Base-by-base conservation (phyloP, 2,113 vertebrate genomes). In the Sminthopsis crassicaudata region DNA sequence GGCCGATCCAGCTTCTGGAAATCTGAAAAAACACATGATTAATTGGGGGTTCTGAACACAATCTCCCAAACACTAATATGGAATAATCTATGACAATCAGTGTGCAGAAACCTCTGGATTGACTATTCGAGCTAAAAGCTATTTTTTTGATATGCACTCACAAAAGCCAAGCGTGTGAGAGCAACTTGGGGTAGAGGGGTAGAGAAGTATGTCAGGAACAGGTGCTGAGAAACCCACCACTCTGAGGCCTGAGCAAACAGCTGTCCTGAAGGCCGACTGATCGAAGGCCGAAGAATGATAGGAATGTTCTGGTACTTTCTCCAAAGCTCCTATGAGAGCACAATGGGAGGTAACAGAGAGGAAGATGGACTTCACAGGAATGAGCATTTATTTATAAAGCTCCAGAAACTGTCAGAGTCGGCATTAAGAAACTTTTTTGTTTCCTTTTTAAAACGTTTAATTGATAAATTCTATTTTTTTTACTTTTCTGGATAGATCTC, bases 261-360 rank as follows among this genome's bases (percentile, higher is more conserved):
- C 67, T 84, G 67, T 84, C 67, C 67, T 8, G 67, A 84, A 84
- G 67, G 36, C n/a, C 36, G 67, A 84, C 67, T 84, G 67, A 84
- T 84, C 67, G 67, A 84, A 84, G n/a, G 67, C 67, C 67, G 14
- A 42, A 84, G 67, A 84, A 84, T 84, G 67, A 84, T 2, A 84
- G 67, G 67, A 84, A 84, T 84, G 67, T 84, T 84, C 67, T 84
- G 67, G 67, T 84, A 84, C 67, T 84, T 84, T 84, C 67, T 84
- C 67, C 67, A 84, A 84, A 84, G 67, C 67, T 84, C 67, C n/a
- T 84, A 84, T 84, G 67, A 84, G n/a, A 84, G 42, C 67, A 84
- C 67, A 84, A 84, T 84, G 67, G 67, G 67, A 84, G 67, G 67
- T 84, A 84, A 23, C n/a, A 84, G 67, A 42, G n/a, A 76, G 60